These are phyloP conservation scores for Ecdyonurus torrentis DNA, from an alignment of 2,888 invertebrate species.

Conservation along the genomic window DNA sequence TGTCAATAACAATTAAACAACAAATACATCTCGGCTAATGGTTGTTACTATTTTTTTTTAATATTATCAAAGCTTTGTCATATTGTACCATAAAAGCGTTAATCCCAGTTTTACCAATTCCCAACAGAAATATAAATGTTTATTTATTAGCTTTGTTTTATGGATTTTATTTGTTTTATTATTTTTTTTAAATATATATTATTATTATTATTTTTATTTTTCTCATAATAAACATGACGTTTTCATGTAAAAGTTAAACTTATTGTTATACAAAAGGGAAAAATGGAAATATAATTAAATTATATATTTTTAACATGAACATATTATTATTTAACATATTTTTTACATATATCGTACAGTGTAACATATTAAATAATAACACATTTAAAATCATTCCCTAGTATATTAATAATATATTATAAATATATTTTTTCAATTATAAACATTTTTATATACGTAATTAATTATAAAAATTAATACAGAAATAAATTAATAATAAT, in stretches of 20 bases:
- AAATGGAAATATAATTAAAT: not conserved
- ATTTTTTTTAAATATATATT: not conserved
- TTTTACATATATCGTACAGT: too few relatives aligned
- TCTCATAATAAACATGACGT: not conserved
- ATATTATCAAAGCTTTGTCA: not conserved
- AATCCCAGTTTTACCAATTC: not conserved
- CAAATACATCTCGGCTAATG: constrained; percentile 2
- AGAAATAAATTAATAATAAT: too few relatives aligned
- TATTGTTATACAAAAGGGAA: not conserved
- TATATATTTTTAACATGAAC: not conserved
- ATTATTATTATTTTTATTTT: not conserved
- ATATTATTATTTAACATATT: not conserved
- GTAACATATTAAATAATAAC: too few relatives aligned
- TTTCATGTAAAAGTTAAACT: not conserved
- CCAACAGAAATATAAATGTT: not conserved
- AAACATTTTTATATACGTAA: too few relatives aligned
- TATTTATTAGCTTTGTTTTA: not conserved
- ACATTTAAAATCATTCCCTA: too few relatives aligned
- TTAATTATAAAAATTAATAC: too few relatives aligned
- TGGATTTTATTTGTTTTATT: not conserved
- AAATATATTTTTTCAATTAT: too few relatives aligned
- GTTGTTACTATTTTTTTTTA: not conserved
- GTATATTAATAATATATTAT: too few relatives aligned
- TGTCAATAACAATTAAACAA: constrained; percentile 2
- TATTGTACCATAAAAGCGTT: not conserved